Evolutionary conservation across 1,140 invertebrate species (phyloP).

Genomic region (Antheraea mylitta): DNA sequence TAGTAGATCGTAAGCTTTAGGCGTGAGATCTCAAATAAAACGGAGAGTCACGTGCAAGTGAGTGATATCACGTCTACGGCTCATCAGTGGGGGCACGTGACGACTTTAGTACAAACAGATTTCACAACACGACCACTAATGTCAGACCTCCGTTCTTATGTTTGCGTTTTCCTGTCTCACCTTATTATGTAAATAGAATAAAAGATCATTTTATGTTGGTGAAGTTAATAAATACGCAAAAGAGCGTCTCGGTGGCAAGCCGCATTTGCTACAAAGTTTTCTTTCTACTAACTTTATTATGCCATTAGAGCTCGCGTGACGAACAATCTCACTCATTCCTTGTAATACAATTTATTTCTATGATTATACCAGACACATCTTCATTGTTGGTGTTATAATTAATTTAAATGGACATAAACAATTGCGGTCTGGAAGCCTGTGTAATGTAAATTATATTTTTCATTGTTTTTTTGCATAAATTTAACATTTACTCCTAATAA

Average conservation of each 20-base stretch:
- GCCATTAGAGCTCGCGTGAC: constrained; percentile 71
- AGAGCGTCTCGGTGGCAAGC: constrained; percentile 43
- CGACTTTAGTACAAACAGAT: constrained; percentile 73
- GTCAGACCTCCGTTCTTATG: constrained; percentile 28
- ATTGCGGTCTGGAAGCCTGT: too few species aligned
- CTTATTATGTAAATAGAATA: constrained; percentile 2
- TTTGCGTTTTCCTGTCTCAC: background rate
- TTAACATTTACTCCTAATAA: too few species aligned
- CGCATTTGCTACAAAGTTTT: constrained; percentile 55
- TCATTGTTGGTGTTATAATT: too few species aligned
- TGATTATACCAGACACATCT: too few species aligned
- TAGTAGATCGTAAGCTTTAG: constrained; percentile 34
- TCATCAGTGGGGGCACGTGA: constrained; percentile 70
- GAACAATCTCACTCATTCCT: constrained; percentile 52
- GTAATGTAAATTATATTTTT: too few species aligned
- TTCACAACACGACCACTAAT: constrained; percentile 54
- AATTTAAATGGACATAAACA: too few species aligned
- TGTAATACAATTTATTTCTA: constrained; percentile 32
- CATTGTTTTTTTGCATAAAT: too few species aligned
- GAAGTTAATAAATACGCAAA: constrained; percentile 71
- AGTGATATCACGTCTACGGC: constrained; percentile 72
- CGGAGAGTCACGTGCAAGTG: constrained; percentile 61
- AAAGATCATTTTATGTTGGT: constrained; percentile 45
- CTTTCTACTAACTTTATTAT: constrained; percentile 73
- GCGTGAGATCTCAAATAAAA: constrained; percentile 63